Conservation (phyloP, 2,113 vertebrate genomes). For the Hyaena hyaena region DNA sequence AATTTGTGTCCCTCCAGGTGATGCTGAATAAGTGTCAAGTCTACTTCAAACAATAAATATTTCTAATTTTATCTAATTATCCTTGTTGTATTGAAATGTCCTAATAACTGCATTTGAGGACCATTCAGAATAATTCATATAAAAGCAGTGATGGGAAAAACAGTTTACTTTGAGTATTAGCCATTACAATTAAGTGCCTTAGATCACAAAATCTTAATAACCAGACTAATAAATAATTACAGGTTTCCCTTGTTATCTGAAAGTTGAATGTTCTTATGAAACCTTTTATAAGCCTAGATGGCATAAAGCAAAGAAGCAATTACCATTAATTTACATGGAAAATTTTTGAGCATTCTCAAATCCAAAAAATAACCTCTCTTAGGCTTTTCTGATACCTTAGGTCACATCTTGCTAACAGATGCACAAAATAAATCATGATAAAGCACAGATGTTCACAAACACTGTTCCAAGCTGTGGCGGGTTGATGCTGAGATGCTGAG, state of each 20-base stretch:
- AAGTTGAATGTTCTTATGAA: neutral
- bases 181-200: conserved; percentile 30
- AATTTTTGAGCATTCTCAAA: neutral
- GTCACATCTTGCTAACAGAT: neutral
- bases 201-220: conserved; percentile 41
- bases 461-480: neutral
- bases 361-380: neutral
- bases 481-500: neutral
- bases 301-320: neutral
- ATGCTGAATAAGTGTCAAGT: neutral
- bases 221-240: conserved; percentile 63
- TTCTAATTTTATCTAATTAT: conserved; percentile 48
- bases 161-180: neutral
- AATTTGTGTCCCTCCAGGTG: neutral
- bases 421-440: neutral
- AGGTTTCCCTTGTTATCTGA: neutral
- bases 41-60: neutral
- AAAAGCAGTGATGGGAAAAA: neutral
- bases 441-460: neutral
- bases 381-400: neutral
- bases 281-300: neutral
- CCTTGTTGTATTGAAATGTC: conserved; percentile 27
- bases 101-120: conserved; percentile 60
- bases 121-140: conserved; percentile 38
- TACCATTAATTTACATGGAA: neutral